These are phyloP conservation scores for Cephus rjabovi DNA, from an alignment of 2,888 invertebrate genomes.

Conservation along the genomic window DNA sequence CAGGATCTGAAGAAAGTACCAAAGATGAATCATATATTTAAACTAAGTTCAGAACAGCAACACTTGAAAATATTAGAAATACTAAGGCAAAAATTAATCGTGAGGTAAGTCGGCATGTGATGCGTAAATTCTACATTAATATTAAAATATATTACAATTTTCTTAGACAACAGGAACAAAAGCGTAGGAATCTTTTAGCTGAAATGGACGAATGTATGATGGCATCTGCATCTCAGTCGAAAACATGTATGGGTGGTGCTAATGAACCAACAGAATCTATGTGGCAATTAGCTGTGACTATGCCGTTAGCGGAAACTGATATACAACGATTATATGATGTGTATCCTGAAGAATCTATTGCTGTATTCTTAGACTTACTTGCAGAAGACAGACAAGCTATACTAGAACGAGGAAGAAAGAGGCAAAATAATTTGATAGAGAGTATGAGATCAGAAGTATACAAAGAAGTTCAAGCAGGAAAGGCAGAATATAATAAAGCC, in stretches of 20 bases:
- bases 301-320: constrained; percentile 30
- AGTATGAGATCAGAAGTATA: constrained; percentile 38
- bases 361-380: constrained; percentile 35
- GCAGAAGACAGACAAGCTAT: constrained; percentile 36
- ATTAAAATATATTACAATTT: neutral
- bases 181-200: constrained; percentile 33
- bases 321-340: constrained; percentile 27
- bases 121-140: neutral
- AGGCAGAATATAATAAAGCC: constrained; percentile 37
- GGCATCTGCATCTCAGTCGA: constrained; percentile 15
- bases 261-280: constrained; percentile 35
- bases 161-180: constrained; percentile 37
- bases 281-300: constrained; percentile 42
- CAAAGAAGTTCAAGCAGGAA: constrained; percentile 36
- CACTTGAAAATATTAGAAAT: constrained; percentile 36
- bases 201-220: constrained; percentile 39
- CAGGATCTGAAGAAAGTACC: constrained; percentile 37
- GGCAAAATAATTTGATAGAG: constrained; percentile 32
- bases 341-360: constrained; percentile 35
- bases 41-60: constrained; percentile 30
- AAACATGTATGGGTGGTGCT: constrained; percentile 26
- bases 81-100: constrained; percentile 37
- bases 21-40: constrained; percentile 34
- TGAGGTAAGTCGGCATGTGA: constrained; percentile 26
- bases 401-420: constrained; percentile 31